Evolutionary conservation across 2,113 vertebrate species (phyloP), one percentile per base, ranked within the genome.

Genomic region (Orientallactaga bullata): DNA sequence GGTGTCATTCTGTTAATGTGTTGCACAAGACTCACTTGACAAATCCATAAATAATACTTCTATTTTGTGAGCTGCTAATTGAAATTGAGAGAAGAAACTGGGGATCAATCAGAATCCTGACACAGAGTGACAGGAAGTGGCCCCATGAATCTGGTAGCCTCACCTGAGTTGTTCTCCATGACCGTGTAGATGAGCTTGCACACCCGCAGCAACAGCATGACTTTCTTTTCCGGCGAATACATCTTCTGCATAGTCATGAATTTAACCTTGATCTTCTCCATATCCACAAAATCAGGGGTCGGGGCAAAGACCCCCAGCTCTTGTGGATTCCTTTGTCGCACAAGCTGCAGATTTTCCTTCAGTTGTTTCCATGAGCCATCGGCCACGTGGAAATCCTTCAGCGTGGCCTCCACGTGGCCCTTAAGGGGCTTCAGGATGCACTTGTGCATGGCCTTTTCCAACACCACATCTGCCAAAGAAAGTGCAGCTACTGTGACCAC

Each of bases 91-190:
- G 55, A 55, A 68, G 32, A 69, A 12, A 7, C 0, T 18, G 71
- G 42, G 80, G 23, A 55, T 32, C n/a, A 32, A 3, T 26, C 7
- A 39, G 2, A 24, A 39, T 55, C 61, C 4, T 37, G 39, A 17
- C 39, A 26, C 1, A 42, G 21, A 0, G 1, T 13, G 18, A 24
- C 17, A 30, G 60, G 80, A 5, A 30, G 3, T 1, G 32, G 42
- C 13, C 3, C n/a, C 30, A 21, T 2, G 4, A 39, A 20, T 18
- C 10, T 15, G 0, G 26, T 7, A n/a, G 79, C 42, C 88, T 28
- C 98, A 99, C 99, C 99, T 97, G 99, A 99, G 98, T 99, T 99
- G 96, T 98, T 99, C 97, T 99, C 99, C 99, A 99, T 99, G 95
- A 99, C 99, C 15, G 98, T 99, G 97, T 99, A 99, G 97, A 99